Evolutionary conservation across 2,888 invertebrate genomes (phyloP), one percentile per base, ranked within the genome.

Genomic region (Limnephilus rhombicus): DNA sequence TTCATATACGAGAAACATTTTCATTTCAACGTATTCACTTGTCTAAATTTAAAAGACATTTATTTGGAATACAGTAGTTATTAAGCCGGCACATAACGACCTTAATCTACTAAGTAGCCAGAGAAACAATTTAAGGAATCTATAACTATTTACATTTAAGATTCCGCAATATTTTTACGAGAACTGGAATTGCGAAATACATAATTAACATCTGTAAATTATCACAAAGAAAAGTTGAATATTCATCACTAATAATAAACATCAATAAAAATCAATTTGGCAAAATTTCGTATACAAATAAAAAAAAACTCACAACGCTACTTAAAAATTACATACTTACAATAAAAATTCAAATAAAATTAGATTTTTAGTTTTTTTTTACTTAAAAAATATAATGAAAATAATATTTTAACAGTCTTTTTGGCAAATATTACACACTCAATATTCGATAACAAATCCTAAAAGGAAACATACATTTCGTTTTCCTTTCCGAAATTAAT

Each of bases 381-480:
- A 37, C 91, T 93, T 92, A 90, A 81, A 49, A 90, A 80, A 92
- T 93, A 91, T 88, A 93, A 91, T 88, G 92, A 92, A 92, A 93
- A 93, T 92, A 91, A 93, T 92, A 92, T 93, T 92, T 85, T 92
- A 93, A 93, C 93, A 93, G 93, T 93, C 93, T 93, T 93, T 93
- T 93, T 93, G 93, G 93, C 92, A 93, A 93, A 91, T 93, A 92
- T 90, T 92, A 92, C 91, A 93, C 88, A 90, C 91, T 92, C 92
- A 91, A 91, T 92, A 88, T 92, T 85, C 86, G 86, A 91, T 91
- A 88, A 91, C 89, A 87, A 92, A 90, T 90, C 49, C 91, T 85
- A 85, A 68, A 86, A 91, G 80, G 80, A 85, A 90, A 82, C n/a
- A 37, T 80, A 7, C 15, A 68, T n/a, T n/a, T 24, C 24, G 68